Conservation (phyloP, 2,888 invertebrate genomes). For the Nemapogon koenigi region DNA sequence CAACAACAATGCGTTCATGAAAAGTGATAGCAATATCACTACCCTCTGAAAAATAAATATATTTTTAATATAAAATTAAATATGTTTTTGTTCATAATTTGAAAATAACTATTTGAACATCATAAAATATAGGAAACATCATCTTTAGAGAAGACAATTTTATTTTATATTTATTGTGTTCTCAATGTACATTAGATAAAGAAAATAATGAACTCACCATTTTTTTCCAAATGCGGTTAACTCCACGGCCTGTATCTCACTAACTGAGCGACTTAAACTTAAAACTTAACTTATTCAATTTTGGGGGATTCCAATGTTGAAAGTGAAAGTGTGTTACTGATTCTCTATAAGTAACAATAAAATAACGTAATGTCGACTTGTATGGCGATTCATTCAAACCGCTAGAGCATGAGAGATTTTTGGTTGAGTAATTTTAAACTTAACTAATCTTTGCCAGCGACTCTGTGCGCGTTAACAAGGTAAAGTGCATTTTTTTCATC, state of each 20-base stretch:
- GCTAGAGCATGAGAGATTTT: conserved; percentile 21
- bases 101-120: not conserved
- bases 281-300: conserved; percentile 17
- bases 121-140: too few species aligned
- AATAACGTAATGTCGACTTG: conserved; percentile 25
- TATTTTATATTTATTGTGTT: too few species aligned
- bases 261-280: conserved; percentile 18
- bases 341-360: conserved; percentile 30
- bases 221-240: not conserved
- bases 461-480: too few species aligned
- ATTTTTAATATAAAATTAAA: conserved; percentile 1
- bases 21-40: conserved; percentile 26
- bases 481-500: too few species aligned
- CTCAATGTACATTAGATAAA: not conserved
- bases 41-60: conserved; percentile 25
- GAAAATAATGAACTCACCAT: conserved; percentile 3
- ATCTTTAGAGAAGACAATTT: too few species aligned
- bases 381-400: conserved; percentile 20
- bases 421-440: conserved; percentile 9
- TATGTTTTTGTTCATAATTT: not conserved
- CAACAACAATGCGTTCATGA: conserved; percentile 18
- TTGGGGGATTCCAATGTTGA: conserved; percentile 30
- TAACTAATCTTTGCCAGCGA: too few species aligned
- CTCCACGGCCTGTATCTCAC: conserved; percentile 16
- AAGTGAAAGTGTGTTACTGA: conserved; percentile 42